Evolutionary conservation across 1,140 invertebrate species (phyloP), one percentile per base, ranked within the genome.

Genomic region (Cotesia vestalis): DNA sequence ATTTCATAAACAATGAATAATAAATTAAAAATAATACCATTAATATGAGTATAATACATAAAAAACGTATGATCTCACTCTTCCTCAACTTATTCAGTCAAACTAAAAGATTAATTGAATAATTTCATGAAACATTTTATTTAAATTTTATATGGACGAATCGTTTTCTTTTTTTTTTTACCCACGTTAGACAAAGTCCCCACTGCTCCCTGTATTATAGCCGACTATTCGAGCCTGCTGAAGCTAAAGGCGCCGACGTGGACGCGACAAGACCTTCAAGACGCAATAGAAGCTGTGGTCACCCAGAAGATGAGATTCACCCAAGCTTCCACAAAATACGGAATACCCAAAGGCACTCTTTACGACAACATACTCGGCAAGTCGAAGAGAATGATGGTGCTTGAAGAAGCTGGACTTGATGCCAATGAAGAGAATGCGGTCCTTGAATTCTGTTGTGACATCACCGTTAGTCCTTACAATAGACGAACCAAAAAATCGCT

Each of bases 331-430:
- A 88, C 90, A 3, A 87, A 89, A 72, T 94, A 90, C 84, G 90
- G 91, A 69, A 93, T 94, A 80, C 92, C 92, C 0, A 94, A 94
- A 84, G 92, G 92, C 17, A 94, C 92, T 2, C 87, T 94, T 12
- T 94, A 93, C 86, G 92, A 93, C 86, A 94, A 93, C 82, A 93
- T 94, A 78, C 85, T 94, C 66, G 92, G 92, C 11, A 94, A 94
- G 85, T 91, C 91, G 8, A 92, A 92, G 84, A 85, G 92, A 55
- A 93, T 93, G 92, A 89, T 91, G 74, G 90, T 93, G 0, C 83
- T 93, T 68, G 92, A 93, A 75, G 91, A 93, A 76, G 90, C 90
- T 0, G 91, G 88, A 3, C 81, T 94, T 17, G 86, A 88, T n/a
- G 52, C 85, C 11, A 80, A 78, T 73, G 92, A 94, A 80, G 92